Percentiles rank a stretch among this genome's conserved stretches.
These are phyloP conservation scores for Trypoxylus dichotomus DNA, from an alignment of 1,140 invertebrate species.

Conservation along the genomic window DNA sequence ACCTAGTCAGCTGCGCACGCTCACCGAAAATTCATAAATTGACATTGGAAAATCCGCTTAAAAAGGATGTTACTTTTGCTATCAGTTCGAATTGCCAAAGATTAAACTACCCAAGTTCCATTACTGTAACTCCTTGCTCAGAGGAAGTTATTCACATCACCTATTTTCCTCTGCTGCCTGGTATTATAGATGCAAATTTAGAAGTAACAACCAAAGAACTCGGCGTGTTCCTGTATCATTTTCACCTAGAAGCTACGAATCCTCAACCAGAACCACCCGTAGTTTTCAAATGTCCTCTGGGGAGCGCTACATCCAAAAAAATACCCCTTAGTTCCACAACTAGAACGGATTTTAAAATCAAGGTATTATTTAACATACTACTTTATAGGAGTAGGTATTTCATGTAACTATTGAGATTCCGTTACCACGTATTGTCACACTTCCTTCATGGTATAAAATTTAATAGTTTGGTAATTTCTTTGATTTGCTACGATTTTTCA, in stretches of 20 bases:
- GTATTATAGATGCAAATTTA: constrained; percentile 31
- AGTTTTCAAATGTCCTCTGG: constrained; percentile 37
- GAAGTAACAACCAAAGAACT: constrained; percentile 39
- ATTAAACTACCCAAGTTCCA: constrained; percentile 32
- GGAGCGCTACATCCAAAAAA: constrained; percentile 31
- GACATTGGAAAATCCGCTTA: constrained; percentile 41
- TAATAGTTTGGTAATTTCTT: no score
- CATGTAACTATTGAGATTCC: neutral
- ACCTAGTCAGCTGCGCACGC: constrained; percentile 35
- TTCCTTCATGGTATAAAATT: no score
- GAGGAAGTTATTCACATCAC: constrained; percentile 37
- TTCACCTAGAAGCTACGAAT: constrained; percentile 37
- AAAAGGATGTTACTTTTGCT: constrained; percentile 36
- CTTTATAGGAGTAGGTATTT: neutral
- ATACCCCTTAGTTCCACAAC: neutral
- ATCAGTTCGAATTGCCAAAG: constrained; percentile 30
- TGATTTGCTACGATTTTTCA: no score
- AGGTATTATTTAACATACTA: neutral
- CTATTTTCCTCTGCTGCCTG: constrained; percentile 35
- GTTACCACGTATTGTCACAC: no score
- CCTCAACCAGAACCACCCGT: constrained; percentile 34
- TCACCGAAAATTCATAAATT: constrained; percentile 33
- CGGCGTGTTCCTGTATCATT: constrained; percentile 37
- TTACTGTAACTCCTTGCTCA: constrained; percentile 37
- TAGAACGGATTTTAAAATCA: neutral